phyloP scores from a whole-genome alignment of 2,113 vertebrate species.

The rat (Rattus norvegicus) region DNA sequence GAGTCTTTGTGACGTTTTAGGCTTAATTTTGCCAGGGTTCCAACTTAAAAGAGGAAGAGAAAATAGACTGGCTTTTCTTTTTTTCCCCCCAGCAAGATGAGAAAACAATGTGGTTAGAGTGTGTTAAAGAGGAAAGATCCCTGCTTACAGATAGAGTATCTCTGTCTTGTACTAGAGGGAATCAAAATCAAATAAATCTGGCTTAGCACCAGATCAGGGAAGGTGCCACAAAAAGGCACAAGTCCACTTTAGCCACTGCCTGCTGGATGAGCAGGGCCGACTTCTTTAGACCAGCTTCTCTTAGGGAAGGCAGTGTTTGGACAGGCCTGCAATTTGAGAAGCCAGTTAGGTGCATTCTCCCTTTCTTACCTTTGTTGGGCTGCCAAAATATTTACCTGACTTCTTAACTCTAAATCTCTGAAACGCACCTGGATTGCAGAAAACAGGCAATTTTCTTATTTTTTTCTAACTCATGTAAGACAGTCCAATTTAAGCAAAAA shows the following conservation, averaged over 20 bases:
- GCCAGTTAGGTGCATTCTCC: slow-evolving; percentile 75
- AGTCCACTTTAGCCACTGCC: not conserved
- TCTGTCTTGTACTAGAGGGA: not conserved
- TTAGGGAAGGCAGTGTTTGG: slow-evolving; percentile 74
- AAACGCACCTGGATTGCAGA: slow-evolving; percentile 79
- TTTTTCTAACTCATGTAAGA: slow-evolving; percentile 59
- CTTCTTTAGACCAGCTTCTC: slow-evolving; percentile 27
- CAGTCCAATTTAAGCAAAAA: slow-evolving; percentile 57
- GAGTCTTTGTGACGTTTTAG: not conserved
- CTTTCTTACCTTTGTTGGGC: slow-evolving; percentile 78
- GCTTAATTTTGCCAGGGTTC: slow-evolving; percentile 3
- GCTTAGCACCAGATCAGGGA: not conserved
- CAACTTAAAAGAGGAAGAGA: not conserved
- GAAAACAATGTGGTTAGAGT: not conserved
- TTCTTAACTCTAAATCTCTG: slow-evolving; percentile 82
- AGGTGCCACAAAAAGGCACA: not conserved
- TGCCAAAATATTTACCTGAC: slow-evolving; percentile 84
- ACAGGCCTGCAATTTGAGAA: slow-evolving; percentile 80
- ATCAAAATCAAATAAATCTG: slow-evolving; percentile 51
- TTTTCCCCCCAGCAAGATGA: not conserved
- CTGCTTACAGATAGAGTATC: not conserved
- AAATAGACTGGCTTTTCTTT: not conserved
- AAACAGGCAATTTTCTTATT: slow-evolving; percentile 79
- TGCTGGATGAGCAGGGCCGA: not conserved
- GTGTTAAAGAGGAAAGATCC: not conserved